Base-by-base conservation (phyloP, 1,140 invertebrate species). In the Theocolax elegans region DNA sequence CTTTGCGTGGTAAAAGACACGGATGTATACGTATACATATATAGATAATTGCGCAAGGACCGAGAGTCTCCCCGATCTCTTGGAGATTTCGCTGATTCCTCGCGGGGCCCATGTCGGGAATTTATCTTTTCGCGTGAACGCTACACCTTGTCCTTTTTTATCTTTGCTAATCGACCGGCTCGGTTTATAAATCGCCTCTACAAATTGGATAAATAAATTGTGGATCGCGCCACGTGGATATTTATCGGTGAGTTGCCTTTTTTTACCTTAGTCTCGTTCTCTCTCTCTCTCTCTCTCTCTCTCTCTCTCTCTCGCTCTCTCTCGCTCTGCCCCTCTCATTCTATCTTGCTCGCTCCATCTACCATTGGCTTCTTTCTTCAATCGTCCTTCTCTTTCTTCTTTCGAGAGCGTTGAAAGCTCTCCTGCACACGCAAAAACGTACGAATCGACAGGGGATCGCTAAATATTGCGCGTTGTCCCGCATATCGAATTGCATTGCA, bases 121-220 rank as follows among this genome's bases (percentile, higher is more conserved):
- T 59, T 59, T 59, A 59, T 59, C 56, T 59, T 59, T 59, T 59
- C 56, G 35, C 56, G 23, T 25, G 56, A 42, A 21, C n/a, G 51
- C 31, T 35, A n/a, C 29, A n/a, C 6, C 29, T 54, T 25, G 29
- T 44, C 56, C 15, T 59, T 59, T 59, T 59, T 59, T 3, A 15
- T 3, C 38, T 12, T 23, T 13, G 59, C 42, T 62, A 62, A 62
- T 62, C 59, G 59, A 62, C 21, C 59, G 42, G 27, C 59, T 46
- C 25, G 59, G 40, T 46, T 62, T 62, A 62, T 46, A 62, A 62
- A 62, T 62, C 59, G 59, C 42, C 42, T 27, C 42, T 62, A 62
- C 59, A 62, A 62, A 62, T 62, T 62, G 59, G 59, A 62, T 62
- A 62, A 62, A 62, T 62, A 62, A 62, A 62, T 62, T 62, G 59